Percentiles rank a stretch among this genome's conserved stretches.
Evolutionary conservation across 2,888 invertebrate genomes (phyloP).

Genomic region (Heliconius erato): DNA sequence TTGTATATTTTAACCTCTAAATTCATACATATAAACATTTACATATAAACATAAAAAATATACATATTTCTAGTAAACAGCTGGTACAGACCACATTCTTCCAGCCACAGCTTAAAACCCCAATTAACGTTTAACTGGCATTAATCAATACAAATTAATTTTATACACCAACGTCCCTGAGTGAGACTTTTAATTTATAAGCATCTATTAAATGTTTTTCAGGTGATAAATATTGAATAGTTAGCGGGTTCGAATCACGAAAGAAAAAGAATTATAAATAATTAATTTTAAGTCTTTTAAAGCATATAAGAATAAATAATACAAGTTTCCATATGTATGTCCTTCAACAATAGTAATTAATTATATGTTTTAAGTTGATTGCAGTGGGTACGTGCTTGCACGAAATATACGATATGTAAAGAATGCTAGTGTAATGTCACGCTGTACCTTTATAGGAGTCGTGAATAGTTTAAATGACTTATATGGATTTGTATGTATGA

Average conservation of each 20-base stretch:
- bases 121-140: background rate
- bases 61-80: background rate
- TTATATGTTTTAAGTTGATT: slow-evolving; percentile 3
- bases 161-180: background rate
- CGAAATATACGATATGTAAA: slow-evolving; percentile 19
- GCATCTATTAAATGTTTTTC: background rate
- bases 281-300: too few relatives aligned
- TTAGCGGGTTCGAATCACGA: too few relatives aligned
- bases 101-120: background rate
- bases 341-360: background rate
- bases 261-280: too few relatives aligned
- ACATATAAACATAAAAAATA: background rate
- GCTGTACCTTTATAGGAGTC: slow-evolving; percentile 12
- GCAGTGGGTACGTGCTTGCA: slow-evolving; percentile 9
- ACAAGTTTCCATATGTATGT: too few relatives aligned
- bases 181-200: too few relatives aligned
- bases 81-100: background rate
- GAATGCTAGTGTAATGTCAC: slow-evolving; percentile 16
- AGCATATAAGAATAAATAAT: too few relatives aligned
- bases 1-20: background rate
- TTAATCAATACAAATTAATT: background rate
- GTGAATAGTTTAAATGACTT: slow-evolving; percentile 8
- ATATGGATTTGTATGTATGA: background rate
- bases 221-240: too few relatives aligned
- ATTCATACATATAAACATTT: too few relatives aligned